phyloP scores from a whole-genome alignment of 2,888 invertebrate species.

The Epinotia bilunana region DNA sequence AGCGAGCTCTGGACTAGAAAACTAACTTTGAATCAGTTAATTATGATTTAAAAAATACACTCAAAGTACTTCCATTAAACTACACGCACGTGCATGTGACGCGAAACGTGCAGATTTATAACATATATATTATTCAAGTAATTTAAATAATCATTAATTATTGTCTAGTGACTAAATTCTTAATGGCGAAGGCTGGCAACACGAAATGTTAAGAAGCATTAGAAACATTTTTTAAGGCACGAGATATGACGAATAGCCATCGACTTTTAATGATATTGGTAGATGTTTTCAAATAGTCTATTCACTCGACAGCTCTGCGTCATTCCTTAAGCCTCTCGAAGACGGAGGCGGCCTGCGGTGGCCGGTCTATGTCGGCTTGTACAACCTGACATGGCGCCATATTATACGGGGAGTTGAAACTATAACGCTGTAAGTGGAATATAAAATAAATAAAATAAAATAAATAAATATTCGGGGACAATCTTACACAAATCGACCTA shows the following conservation, averaged over 20 bases:
- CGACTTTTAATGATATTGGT: background rate
- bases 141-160: constrained; percentile 1
- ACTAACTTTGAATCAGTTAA: background rate
- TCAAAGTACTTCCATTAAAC: background rate
- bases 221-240: background rate
- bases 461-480: too few species aligned
- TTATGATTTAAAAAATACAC: background rate
- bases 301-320: background rate
- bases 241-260: background rate
- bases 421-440: too few species aligned
- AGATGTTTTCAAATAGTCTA: background rate
- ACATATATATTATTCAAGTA: background rate
- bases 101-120: background rate
- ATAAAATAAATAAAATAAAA: too few species aligned
- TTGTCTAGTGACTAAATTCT: constrained; percentile 18
- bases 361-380: too few species aligned
- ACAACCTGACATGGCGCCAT: too few species aligned
- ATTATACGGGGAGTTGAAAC: background rate
- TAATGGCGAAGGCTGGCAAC: constrained; percentile 2
- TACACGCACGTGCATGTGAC: background rate
- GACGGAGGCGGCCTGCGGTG: too few species aligned
- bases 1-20: background rate
- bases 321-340: background rate
- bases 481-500: too few species aligned
- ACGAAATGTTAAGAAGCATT: constrained; percentile 5